Evolutionary conservation across 2,113 vertebrate genomes (phyloP).

Genomic region (Nothoprocta pentlandii): DNA sequence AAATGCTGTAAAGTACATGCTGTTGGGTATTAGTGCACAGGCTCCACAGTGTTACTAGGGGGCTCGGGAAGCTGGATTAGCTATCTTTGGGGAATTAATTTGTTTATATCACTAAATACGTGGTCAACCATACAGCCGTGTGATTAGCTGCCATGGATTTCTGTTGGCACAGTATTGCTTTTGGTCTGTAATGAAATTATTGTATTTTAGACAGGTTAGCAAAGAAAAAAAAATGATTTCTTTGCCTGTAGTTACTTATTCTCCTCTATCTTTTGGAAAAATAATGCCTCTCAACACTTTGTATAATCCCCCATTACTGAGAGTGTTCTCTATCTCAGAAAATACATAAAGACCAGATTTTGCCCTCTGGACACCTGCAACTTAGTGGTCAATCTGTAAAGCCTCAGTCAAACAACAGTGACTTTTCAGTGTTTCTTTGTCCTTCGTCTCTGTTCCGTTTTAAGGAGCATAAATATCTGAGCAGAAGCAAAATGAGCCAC

Average conservation of each 20-base stretch:
- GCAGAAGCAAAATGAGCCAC: conserved; percentile 57
- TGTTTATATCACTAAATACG: conserved; percentile 62
- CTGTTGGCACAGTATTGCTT: conserved; percentile 70
- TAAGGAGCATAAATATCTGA: conserved; percentile 62
- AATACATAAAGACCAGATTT: conserved; percentile 70
- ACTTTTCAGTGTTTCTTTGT: conserved; percentile 64
- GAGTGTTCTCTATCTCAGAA: conserved; percentile 71
- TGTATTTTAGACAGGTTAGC: conserved; percentile 69
- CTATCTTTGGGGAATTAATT: conserved; percentile 59
- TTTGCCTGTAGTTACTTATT: conserved; percentile 41
- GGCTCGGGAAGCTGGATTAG: conserved; percentile 60
- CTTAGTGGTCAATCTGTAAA: conserved; percentile 64
- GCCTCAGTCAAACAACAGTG: conserved; percentile 44
- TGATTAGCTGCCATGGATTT: conserved; percentile 72
- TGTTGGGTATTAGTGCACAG: conserved; percentile 63
- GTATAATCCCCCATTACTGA: conserved; percentile 57
- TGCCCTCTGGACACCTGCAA: conserved; percentile 58
- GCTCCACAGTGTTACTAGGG: conserved; percentile 36
- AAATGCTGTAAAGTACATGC: conserved; percentile 58
- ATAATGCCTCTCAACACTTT: conserved; percentile 5
- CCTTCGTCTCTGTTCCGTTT: conserved; percentile 65
- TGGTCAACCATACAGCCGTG: conserved; percentile 59
- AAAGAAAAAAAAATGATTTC: conserved; percentile 7
- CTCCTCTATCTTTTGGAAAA: background rate
- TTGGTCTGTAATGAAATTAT: conserved; percentile 39